Base-by-base conservation (phyloP, 2,888 invertebrate genomes). In the Julus scanicus region DNA sequence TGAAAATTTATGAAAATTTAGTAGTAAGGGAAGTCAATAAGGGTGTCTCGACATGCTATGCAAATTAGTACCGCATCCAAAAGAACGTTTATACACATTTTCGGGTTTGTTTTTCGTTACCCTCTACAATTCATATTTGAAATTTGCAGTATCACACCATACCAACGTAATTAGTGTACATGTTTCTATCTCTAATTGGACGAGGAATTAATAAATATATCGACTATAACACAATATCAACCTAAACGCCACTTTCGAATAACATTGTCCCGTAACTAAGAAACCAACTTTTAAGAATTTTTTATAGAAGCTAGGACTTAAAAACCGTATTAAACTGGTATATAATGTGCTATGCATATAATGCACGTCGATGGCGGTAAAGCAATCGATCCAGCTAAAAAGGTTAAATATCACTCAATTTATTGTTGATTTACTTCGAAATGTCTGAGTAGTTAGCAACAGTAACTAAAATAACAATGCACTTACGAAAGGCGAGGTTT, bases 221-320 rank as follows among this genome's bases (percentile, higher is more conserved):
- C 80, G 80, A 80, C 80, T 80, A 29, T 2, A 37, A 29, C 11
- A 80, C 8, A 37, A 37, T 29, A 15, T 13, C 29, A 29, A 80
- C 80, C 11, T 37, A 37, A 80, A 80, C 15, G 37, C 80, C 11
- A 20, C 80, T 80, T 80, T 80, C 9, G 80, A 80, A 80, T 29
- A 71, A 71, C 71, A 71, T n/a, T n/a, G 71, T 71, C 71, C 6
- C 29, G 71, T 71, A 71, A 37, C 80, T 80, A 80, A 80, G 80
- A 37, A 37, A 80, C 80, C 80, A 80, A 71, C 29, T 20, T 71
- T 57, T 9, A 71, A 9, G 20, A 29, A 20, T 71, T 63, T n/a
- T 71, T 20, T 71, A 71, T 71, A n/a, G 5, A 71, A 71, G 8
- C 20, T 20, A 20, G 20, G 13, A 20, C 71, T 71, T 71, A 71